Evolutionary conservation across 2,888 invertebrate genomes (phyloP), one percentile per base, ranked within the genome.

Genomic region (Leucophenga montana): DNA sequence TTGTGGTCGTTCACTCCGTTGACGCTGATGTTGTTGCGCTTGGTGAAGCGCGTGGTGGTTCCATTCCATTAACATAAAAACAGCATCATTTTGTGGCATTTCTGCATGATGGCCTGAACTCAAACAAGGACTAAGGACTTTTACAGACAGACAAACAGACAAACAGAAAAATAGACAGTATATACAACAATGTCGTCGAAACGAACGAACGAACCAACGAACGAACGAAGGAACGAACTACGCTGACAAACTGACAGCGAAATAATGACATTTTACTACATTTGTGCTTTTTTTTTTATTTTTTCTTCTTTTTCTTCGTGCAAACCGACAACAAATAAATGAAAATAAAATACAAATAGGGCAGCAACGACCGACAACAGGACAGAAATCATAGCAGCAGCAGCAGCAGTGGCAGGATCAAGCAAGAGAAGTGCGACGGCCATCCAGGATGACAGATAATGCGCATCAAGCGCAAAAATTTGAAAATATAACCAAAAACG

Each of bases 51-150:
- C 16, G 50, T 18, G 39, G 39, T 39, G 83, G 80, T 75, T 71
- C 54, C 66, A 65, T 62, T 68, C 72, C 75, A 80, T 80, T 83
- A 82, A 80, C 78, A 82, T 83, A 80, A 82, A 80, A 70, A 73
- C 66, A 66, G 50, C 31, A 22, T 57, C 57, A 57, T 57, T 57
- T 57, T 57, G 57, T 57, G 57, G 57, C n/a, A 22, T 57, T 50
- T 50, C 50, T 50, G 50, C 50, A 16, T 50, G 50, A 50, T 13
- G 18, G 50, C 50, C 2, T 50, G 16, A 50, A 50, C 18, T 18
- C 9, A 27, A 27, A 27, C 27, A 27, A 39, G 39, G 11, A 39
- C 39, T 11, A 39, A 39, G 39, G 39, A 39, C 33, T 33, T 50
- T n/a, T n/a, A n/a, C 22, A 5, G 22, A 54, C 0, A 54, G 20